Evolutionary conservation across 2,113 vertebrate species (phyloP), one percentile per base, ranked within the genome.

Genomic region (Eudyptes chrysolophus): DNA sequence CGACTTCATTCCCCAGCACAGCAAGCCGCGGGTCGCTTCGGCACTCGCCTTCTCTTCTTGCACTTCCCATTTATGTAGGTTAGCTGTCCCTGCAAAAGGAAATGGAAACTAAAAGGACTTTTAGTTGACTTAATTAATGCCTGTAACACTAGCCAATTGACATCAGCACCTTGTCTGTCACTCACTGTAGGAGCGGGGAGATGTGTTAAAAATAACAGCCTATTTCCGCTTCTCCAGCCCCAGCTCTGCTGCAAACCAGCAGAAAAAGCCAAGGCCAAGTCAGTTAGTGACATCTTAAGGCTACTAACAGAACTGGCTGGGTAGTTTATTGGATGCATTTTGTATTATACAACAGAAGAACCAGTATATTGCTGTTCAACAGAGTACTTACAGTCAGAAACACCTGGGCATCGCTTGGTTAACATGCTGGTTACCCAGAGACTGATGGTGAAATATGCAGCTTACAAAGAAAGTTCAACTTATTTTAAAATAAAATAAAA

Each of bases 281-380:
- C 95, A 42, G 85, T 89, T 74, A 98, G 97, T 98, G 98, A 98
- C 98, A 98, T 94, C 98, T 98, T 97, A 97, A 98, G 98, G 97
- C 81, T 93, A 95, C 82, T 86, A 46, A 9, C 71, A 98, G 98
- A 98, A 97, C 27, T 96, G 96, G 85, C 95, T 38, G 79, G 2
- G 40, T 25, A 24, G 7, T 21, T 24, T 4, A 3, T 5, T 61
- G 38, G 26, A 21, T 48, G 65, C 5, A 4, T 54, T 81, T 42
- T 14, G 27, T 36, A 25, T 36, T n/a, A 17, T 10, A 48, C 17
- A 44, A 1, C 20, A 38, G 18, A 29, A 84, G 27, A 65, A 52
- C 1, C 36, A 30, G 55, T 15, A 7, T 3, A 2, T 1, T 16
- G 26, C 74, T 68, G 60, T 2, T 82, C 42, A n/a, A 8, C 48